These are phyloP conservation scores for Pseudochirops corinnae DNA, from an alignment of 2,797 vertebrate genomes.

Conservation along the genomic window DNA sequence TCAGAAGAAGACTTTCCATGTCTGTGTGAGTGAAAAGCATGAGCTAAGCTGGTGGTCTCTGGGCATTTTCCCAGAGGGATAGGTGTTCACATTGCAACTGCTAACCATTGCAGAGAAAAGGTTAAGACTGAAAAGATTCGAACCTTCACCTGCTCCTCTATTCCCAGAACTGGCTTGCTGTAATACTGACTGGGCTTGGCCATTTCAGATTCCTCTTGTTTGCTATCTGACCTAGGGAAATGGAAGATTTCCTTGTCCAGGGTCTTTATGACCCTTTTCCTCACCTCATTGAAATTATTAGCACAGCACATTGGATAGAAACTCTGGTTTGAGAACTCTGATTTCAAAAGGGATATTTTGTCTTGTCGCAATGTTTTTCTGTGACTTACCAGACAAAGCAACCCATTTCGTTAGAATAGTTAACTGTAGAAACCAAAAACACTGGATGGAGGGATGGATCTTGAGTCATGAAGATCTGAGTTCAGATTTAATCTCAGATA, in stretches of 20 bases:
- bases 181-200: neutral
- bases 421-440: neutral
- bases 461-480: neutral
- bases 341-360: neutral
- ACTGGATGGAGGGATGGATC: neutral
- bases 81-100: neutral
- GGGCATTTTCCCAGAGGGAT: neutral
- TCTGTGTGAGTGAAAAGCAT: neutral
- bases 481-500: neutral
- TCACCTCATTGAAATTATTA: neutral
- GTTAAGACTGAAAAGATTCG: neutral
- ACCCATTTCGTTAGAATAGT: neutral
- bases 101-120: neutral
- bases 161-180: neutral
- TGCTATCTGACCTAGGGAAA: constrained; percentile 1
- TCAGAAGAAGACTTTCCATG: neutral
- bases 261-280: constrained; percentile 5
- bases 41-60: neutral
- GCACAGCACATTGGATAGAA: constrained; percentile 21
- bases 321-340: neutral
- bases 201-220: constrained; percentile 10
- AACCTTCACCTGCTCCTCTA: neutral
- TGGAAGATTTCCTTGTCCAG: neutral
- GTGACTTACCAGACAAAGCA: neutral
- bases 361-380: neutral